A percentile compares a stretch with the other conserved stretches of the same genome.
These are phyloP conservation scores for Nymphicus hollandicus DNA, from an alignment of 2,113 vertebrate genomes.

Conservation along the genomic window DNA sequence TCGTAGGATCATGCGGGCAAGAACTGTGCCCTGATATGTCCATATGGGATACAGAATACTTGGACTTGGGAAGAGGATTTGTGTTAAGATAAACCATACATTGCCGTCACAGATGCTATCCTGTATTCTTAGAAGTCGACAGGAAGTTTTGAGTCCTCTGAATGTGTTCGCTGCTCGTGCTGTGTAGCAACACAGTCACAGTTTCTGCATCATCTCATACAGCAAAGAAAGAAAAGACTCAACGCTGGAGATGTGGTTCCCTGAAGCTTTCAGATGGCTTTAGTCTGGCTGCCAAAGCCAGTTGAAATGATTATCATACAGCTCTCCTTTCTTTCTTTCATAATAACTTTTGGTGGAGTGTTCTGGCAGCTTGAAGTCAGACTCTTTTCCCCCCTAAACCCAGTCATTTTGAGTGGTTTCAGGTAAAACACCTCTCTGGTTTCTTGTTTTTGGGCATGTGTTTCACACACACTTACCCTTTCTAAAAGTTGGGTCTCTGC, in stretches of 20 bases:
- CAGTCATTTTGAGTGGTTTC: not conserved
- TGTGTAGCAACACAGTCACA: not conserved
- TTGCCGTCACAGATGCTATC: not conserved
- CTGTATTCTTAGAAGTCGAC: not conserved
- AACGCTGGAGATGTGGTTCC: not conserved
- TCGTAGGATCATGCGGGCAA: not conserved
- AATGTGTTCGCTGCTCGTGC: not conserved
- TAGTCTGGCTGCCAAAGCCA: not conserved
- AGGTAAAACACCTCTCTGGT: not conserved
- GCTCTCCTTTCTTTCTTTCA: not conserved
- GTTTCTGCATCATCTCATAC: not conserved
- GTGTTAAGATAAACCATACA: rapidly evolving
- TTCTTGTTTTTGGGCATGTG: not conserved
- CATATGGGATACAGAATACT: not conserved
- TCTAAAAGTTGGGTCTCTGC: not conserved
- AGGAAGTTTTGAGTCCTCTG: not conserved
- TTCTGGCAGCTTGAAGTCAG: not conserved
- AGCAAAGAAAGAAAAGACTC: not conserved
- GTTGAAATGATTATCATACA: not conserved
- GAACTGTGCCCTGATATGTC: not conserved
- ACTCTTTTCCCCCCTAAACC: not conserved
- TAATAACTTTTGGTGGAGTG: not conserved
- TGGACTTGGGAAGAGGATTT: not conserved
- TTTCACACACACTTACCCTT: not conserved
- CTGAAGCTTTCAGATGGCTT: not conserved